Conservation (phyloP, 2,113 vertebrate genomes). For the Scytalopus superciliaris region DNA sequence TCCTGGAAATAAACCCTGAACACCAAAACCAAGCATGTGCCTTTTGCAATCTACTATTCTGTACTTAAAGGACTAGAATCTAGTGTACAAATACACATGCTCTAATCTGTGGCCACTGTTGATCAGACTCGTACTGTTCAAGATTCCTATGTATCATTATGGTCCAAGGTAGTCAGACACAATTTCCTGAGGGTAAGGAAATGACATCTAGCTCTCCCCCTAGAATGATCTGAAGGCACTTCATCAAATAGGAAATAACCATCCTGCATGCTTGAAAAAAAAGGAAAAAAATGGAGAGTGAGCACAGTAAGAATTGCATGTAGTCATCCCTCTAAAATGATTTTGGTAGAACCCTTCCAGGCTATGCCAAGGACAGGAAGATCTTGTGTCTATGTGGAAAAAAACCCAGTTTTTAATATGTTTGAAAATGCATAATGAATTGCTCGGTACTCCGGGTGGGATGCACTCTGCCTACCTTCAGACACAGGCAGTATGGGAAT, state of each 20-base stretch:
- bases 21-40: neutral
- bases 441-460: neutral
- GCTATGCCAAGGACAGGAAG: neutral
- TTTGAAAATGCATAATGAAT: neutral
- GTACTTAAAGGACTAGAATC: neutral
- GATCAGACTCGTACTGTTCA: neutral
- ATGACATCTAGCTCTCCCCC: neutral
- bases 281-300: neutral
- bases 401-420: accelerated
- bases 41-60: neutral
- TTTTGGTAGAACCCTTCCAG: neutral
- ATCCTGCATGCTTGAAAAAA: neutral
- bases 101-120: neutral
- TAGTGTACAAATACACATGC: neutral
- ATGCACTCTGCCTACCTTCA: neutral
- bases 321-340: neutral
- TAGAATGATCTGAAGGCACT: neutral
- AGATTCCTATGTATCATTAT: neutral
- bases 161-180: neutral
- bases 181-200: neutral
- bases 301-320: neutral
- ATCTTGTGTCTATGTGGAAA: neutral
- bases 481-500: neutral
- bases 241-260: neutral
- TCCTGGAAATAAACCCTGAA: neutral